phyloP scores from a whole-genome alignment of 2,113 vertebrate species.

The Tichodroma muraria region DNA sequence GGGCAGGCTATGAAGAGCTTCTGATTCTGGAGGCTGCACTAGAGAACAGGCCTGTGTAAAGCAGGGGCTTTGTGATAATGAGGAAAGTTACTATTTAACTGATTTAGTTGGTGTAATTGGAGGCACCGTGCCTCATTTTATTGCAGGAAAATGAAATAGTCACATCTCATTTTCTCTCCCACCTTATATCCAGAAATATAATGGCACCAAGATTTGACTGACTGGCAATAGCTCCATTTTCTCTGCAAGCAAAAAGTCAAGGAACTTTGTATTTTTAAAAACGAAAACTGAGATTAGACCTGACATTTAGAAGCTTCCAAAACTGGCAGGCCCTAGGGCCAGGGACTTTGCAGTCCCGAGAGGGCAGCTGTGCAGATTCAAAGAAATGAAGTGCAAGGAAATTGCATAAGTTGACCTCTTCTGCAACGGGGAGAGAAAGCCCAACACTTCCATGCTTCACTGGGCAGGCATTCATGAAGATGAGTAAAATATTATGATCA shows the following conservation, averaged over 20 bases:
- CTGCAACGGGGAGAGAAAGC: not conserved
- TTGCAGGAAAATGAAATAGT: not conserved
- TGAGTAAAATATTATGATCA: not conserved
- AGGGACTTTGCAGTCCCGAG: not conserved
- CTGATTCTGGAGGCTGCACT: not conserved
- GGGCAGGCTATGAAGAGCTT: not conserved
- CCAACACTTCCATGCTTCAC: not conserved
- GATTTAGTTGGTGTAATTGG: not conserved
- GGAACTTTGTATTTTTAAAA: not conserved
- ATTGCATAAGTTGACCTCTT: not conserved
- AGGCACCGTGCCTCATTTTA: not conserved
- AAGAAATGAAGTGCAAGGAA: constrained; percentile 23
- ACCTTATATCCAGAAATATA: not conserved
- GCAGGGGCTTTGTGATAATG: not conserved
- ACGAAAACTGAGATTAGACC: not conserved
- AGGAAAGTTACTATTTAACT: not conserved
- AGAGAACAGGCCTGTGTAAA: not conserved
- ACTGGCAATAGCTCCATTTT: not conserved
- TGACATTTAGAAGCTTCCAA: constrained; percentile 9
- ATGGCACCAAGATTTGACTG: not conserved
- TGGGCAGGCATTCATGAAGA: not conserved
- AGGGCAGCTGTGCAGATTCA: not conserved
- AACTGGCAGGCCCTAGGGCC: not conserved
- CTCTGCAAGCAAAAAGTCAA: not conserved
- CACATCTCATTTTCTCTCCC: not conserved